Evolutionary conservation across 2,888 invertebrate species (phyloP).

Genomic region (Laothoe populi): DNA sequence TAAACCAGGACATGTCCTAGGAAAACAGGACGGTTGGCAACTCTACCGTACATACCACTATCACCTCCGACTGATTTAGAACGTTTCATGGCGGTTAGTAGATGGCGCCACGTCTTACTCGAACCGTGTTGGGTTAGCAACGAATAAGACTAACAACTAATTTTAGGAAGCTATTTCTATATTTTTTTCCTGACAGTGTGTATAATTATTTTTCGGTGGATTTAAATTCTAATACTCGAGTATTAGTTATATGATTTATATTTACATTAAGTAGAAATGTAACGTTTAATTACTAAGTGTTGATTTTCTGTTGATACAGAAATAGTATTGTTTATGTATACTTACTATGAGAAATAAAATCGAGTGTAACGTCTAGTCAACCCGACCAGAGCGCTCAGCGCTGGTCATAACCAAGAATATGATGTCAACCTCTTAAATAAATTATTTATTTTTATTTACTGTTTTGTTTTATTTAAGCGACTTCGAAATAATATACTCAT

Average conservation of each 20-base stretch:
- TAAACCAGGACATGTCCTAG: too few relatives aligned
- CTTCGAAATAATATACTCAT: constrained; percentile 25
- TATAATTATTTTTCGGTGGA: constrained; percentile 80
- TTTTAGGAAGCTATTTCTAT: constrained; percentile 71
- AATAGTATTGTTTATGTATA: constrained; percentile 76
- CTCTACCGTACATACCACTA: constrained; percentile 29
- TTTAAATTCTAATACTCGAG: constrained; percentile 83
- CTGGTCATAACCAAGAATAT: constrained; percentile 71
- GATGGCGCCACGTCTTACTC: constrained; percentile 54
- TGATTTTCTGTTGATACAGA: constrained; percentile 81
- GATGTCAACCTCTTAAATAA: constrained; percentile 76
- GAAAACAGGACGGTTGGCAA: too few relatives aligned
- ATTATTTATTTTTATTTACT: constrained; percentile 82
- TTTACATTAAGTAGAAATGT: constrained; percentile 80
- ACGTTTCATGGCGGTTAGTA: constrained; percentile 56
- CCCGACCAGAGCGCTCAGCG: constrained; percentile 80
- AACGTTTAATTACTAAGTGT: constrained; percentile 78
- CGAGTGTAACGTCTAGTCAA: constrained; percentile 84
- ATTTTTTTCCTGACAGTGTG: constrained; percentile 76
- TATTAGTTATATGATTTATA: constrained; percentile 81
- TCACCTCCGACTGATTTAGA: constrained; percentile 48
- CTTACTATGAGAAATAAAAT: constrained; percentile 71
- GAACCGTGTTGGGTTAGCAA: constrained; percentile 63
- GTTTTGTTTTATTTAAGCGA: constrained; percentile 54
- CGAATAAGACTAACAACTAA: constrained; percentile 79